Conservation (phyloP, 2,797 vertebrate species). For the Gambusia yucatana region DNA sequence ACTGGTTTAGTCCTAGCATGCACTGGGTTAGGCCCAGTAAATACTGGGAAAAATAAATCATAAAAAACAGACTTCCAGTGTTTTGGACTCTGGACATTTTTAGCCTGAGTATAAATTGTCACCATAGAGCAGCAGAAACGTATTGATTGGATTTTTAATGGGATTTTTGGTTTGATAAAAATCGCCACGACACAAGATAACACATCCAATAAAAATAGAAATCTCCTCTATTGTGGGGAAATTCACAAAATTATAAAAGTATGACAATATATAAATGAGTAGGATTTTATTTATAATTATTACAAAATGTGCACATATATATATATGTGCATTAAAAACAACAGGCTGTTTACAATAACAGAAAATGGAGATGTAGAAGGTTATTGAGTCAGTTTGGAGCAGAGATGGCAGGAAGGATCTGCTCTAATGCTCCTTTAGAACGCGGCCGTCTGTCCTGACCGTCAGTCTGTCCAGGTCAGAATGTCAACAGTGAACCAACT, state of each 20-base stretch:
- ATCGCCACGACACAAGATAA: background rate
- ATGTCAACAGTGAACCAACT: no score
- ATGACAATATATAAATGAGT: background rate
- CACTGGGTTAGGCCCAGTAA: no score
- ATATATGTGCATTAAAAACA: background rate
- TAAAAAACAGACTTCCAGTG: no score
- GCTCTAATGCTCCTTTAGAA: background rate
- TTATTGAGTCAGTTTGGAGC: background rate
- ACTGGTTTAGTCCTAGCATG: no score
- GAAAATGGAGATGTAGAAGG: background rate
- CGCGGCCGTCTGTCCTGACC: background rate
- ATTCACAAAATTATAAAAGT: background rate
- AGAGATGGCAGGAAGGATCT: background rate
- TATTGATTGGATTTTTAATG: no score
- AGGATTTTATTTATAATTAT: background rate
- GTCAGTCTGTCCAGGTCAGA: no score
- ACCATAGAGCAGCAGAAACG: no score
- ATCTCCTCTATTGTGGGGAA: background rate
- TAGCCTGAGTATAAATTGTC: no score
- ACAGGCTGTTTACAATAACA: background rate
- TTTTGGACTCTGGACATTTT: no score
- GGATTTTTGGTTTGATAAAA: no score
- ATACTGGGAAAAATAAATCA: no score
- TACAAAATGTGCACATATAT: background rate
- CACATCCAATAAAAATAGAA: background rate